phyloP scores from a whole-genome alignment of 2,888 invertebrate species.

The Luperina nickerlii region DNA sequence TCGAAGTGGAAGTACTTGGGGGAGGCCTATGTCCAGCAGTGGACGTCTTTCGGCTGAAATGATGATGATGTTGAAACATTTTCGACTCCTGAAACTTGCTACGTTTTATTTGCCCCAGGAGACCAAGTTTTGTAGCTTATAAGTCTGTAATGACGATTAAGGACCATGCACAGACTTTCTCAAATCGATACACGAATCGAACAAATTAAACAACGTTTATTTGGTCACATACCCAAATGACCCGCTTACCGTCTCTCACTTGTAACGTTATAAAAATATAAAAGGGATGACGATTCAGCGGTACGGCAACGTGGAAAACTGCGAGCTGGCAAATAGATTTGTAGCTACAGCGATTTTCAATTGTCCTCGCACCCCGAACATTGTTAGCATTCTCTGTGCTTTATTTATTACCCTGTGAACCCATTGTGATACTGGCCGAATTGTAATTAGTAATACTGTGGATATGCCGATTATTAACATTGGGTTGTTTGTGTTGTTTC shows the following conservation, averaged over 20 bases:
- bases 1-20: too few relatives aligned
- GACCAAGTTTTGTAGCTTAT: not conserved
- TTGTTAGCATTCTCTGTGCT: slow-evolving; percentile 57
- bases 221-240: not conserved
- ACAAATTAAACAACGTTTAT: not conserved
- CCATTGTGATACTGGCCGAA: slow-evolving; percentile 56
- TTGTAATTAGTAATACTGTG: slow-evolving; percentile 52
- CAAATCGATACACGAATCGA: too few relatives aligned
- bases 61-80: too few relatives aligned
- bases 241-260: slow-evolving; percentile 10
- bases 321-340: slow-evolving; percentile 66
- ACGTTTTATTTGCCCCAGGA: not conserved
- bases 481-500: not conserved
- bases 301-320: slow-evolving; percentile 60
- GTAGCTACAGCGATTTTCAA: slow-evolving; percentile 69
- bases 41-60: too few relatives aligned
- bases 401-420: slow-evolving; percentile 62
- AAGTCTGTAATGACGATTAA: not conserved
- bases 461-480: slow-evolving; percentile 27
- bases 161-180: too few relatives aligned
- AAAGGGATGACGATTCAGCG: slow-evolving; percentile 57
- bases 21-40: too few relatives aligned
- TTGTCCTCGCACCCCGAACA: slow-evolving; percentile 60
- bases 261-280: slow-evolving; percentile 40
- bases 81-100: not conserved